Conservation (phyloP, 1,140 invertebrate genomes). For the Drosophila sturtevanti region DNA sequence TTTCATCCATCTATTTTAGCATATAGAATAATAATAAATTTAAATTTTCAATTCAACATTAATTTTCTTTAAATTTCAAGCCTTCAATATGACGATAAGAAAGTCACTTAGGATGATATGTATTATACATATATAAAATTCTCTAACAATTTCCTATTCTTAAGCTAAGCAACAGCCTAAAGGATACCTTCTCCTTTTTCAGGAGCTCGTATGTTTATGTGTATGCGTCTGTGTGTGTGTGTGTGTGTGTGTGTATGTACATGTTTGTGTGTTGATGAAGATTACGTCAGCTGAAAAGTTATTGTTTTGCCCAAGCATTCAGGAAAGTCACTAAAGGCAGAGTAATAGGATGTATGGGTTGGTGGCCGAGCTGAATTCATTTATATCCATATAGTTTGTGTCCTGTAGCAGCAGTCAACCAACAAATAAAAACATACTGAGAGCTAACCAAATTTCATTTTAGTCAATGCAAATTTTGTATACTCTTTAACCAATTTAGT, state of each 20-base stretch:
- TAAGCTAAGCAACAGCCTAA: background rate
- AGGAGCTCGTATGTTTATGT: background rate
- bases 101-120: conserved; percentile 6
- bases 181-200: background rate
- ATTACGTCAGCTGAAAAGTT: conserved; percentile 80
- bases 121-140: conserved; percentile 2
- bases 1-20: no score
- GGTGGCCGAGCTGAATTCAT: conserved; percentile 46
- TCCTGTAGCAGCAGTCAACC: conserved; percentile 28
- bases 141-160: background rate
- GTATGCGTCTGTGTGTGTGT: background rate
- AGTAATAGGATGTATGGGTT: conserved; percentile 30
- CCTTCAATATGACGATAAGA: background rate
- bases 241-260: conserved; percentile 24
- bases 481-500: background rate
- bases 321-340: conserved; percentile 41
- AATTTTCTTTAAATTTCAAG: background rate
- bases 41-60: background rate
- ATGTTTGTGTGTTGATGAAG: conserved; percentile 66
- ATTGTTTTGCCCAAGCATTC: conserved; percentile 69
- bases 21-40: background rate
- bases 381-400: conserved; percentile 72
- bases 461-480: background rate
- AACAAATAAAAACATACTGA: conserved; percentile 18
- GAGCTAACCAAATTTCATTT: background rate